Base-by-base conservation (phyloP, 2,888 invertebrate species). In the Maniola hyperantus region DNA sequence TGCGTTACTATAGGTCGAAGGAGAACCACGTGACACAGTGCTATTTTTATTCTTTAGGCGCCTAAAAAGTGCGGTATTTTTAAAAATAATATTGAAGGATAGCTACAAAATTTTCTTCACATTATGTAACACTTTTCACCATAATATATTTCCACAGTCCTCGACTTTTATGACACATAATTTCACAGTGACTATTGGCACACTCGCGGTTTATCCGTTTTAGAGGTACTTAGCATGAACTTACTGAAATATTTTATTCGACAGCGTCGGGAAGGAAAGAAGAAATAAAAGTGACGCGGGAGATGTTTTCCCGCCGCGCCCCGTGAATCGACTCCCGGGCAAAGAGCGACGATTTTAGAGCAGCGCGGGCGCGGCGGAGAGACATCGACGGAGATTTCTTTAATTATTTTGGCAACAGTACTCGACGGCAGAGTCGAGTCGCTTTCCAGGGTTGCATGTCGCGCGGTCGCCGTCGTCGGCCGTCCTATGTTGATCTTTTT, bases 371-470 rank as follows among this genome's bases (percentile, higher is more conserved):
- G 93, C 93, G 87, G 91, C 93, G 93, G 93, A 95, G 91, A 89
- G 91, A 93, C 93, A 92, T 85, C 88, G 91, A 85, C 92, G 92
- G 93, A 93, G 94, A 94, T 94, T 95, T 94, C 95, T 94, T 94
- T 95, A 95, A 95, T 95, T 94, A 95, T 95, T 95, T 95, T 95
- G 95, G 95, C 95, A 95, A 94, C 93, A 93, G 92, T 91, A 92
- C 91, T 87, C 88, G 91, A 88, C 92, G 91, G 92, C 91, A 91
- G 88, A 88, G 91, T 83, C 87, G 89, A 88, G 86, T 88, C 89
- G 89, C 84, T 92, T 90, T 92, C 92, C 93, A 92, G 92, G 92
- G 92, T 92, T 91, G 91, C 86, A 86, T 88, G 91, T 91, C 91
- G 91, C 89, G 83, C 86, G 81, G 84, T 83, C 82, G 85, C 83